Evolutionary conservation across 2,797 vertebrate species (phyloP).

Genomic region (Anas bernieri): DNA sequence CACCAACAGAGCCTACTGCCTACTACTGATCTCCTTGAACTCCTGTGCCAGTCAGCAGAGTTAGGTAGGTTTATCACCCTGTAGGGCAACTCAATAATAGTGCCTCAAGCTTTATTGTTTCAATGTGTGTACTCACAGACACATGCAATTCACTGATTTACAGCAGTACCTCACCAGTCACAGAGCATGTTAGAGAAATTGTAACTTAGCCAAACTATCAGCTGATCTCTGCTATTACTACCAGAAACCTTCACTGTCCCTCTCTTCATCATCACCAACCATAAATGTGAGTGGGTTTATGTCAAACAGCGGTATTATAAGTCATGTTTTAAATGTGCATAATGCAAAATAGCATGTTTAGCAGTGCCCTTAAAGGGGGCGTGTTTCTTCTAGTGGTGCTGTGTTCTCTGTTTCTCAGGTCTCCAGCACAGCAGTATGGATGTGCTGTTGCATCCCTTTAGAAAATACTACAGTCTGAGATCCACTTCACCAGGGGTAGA

Average conservation of each 20-base stretch:
- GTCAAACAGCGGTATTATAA: neutral
- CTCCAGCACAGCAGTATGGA: neutral
- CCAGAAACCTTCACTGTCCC: neutral
- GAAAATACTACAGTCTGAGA: neutral
- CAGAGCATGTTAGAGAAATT: neutral
- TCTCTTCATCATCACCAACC: neutral
- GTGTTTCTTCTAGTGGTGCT: neutral
- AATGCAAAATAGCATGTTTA: neutral
- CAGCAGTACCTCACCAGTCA: neutral
- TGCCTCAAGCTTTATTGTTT: neutral
- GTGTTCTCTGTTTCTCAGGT: neutral
- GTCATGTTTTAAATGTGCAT: neutral
- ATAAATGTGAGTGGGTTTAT: neutral
- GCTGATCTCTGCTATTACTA: neutral
- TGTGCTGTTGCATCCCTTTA: neutral
- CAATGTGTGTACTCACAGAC: neutral
- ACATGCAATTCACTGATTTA: neutral
- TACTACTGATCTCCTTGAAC: neutral
- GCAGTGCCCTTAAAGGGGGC: rapidly evolving
- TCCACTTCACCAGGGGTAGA: neutral
- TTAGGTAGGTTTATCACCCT: neutral
- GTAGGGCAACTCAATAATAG: neutral
- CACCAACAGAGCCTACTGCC: neutral
- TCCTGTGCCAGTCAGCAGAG: neutral
- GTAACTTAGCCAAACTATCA: neutral